Conservation (phyloP, 2,113 vertebrate genomes). For the Rhipidura dahli region DNA sequence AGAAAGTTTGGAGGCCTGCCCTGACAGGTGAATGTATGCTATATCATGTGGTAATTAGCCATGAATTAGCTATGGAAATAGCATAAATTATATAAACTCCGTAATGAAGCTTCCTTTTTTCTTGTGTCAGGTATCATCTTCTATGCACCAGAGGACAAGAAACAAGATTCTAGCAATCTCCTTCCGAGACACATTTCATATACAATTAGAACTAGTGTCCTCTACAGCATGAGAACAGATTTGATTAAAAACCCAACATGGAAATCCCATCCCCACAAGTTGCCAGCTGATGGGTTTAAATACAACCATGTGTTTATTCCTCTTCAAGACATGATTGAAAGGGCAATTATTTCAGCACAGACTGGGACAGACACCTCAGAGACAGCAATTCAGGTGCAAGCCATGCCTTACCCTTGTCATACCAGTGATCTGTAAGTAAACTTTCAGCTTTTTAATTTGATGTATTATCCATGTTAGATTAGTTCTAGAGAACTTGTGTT, state of each 20-base stretch:
- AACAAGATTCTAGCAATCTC: not conserved
- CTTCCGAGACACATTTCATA: constrained; percentile 62
- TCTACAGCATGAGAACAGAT: constrained; percentile 73
- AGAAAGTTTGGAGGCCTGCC: not conserved
- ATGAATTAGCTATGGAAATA: not conserved
- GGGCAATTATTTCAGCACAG: constrained; percentile 66
- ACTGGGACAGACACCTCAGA: constrained; percentile 43
- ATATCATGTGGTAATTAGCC: not conserved
- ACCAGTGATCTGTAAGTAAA: constrained; percentile 72
- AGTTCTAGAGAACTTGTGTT: not conserved
- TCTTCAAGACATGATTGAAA: constrained; percentile 78
- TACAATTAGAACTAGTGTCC: constrained; percentile 67
- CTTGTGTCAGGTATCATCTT: constrained; percentile 67
- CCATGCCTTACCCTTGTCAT: constrained; percentile 75
- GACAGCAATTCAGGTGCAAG: constrained; percentile 59
- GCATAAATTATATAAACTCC: not conserved
- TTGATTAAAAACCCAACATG: constrained; percentile 63
- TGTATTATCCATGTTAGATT: not conserved
- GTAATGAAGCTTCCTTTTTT: not conserved
- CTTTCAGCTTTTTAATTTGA: not conserved
- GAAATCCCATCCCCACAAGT: constrained; percentile 72
- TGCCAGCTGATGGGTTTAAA: constrained; percentile 70
- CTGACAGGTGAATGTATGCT: not conserved
- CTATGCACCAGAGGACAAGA: not conserved
- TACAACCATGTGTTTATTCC: constrained; percentile 76